Evolutionary conservation across 2,113 vertebrate species (phyloP).

Genomic region (Narcine bancroftii): DNA sequence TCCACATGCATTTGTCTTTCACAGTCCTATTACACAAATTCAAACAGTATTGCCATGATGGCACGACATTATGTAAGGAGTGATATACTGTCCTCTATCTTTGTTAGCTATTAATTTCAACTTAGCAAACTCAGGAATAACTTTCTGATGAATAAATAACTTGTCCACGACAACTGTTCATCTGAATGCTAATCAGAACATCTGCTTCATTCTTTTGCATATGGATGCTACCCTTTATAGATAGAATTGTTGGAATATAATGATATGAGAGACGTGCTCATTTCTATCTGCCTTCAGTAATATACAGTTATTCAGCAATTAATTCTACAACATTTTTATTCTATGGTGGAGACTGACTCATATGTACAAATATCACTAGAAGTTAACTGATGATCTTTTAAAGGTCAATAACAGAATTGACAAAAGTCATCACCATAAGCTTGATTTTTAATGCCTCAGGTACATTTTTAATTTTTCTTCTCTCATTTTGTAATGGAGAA

Average conservation of each 20-base stretch:
- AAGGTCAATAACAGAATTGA: background rate
- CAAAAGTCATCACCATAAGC: background rate
- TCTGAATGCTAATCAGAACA: conserved; percentile 21
- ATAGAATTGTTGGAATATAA: background rate
- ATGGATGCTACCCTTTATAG: background rate
- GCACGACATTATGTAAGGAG: conserved; percentile 21
- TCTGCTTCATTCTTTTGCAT: background rate
- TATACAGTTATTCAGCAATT: background rate
- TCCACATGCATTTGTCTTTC: conserved; percentile 20
- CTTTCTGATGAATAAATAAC: conserved; percentile 29
- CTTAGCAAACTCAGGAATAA: conserved; percentile 33
- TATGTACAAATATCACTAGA: background rate
- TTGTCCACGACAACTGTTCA: background rate
- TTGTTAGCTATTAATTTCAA: conserved; percentile 32
- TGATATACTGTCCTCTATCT: conserved; percentile 28
- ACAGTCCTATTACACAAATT: background rate
- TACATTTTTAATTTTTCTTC: background rate
- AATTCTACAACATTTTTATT: background rate
- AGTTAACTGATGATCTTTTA: background rate
- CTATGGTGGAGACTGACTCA: no score
- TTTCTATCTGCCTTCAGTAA: background rate
- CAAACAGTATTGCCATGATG: conserved; percentile 20
- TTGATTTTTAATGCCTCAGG: background rate
- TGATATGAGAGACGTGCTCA: background rate
- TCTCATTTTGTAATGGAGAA: background rate